Evolutionary conservation across 2,113 vertebrate species (phyloP), one percentile per base, ranked within the genome.

Genomic region (Panthera uncia): DNA sequence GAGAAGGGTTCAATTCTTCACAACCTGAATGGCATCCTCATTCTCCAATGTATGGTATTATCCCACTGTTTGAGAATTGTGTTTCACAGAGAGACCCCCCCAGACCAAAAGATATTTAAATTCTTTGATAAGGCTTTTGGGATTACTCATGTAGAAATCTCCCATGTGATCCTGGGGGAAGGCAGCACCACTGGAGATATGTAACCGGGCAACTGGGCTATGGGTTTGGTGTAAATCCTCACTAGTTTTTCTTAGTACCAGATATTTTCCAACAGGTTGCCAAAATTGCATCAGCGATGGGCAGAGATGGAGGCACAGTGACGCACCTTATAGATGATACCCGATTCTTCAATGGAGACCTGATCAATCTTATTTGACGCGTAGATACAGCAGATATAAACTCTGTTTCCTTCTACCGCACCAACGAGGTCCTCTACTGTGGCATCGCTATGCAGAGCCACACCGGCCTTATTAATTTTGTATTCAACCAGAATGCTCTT

Each of bases 331-430:
- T 99, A 99, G 98, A 99, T 99, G 89, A 99, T 99, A 98, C 99
- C 99, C 8, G 99, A 98, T 97, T 99, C 99, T 98, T 99, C 99
- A 36, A 99, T 99, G 76, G 99, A 99, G 98, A 99, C 99, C 98
- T 99, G 99, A 97, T 99, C 99, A 27, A 99, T 99, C 99, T 99
- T 99, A 98, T 99, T 99, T 87, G 99, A 97, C 94, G 99, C 99
- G 9, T 99, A 99, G 98, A 99, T 99, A 98, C 99, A 99, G 0
- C 99, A 99, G 98, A 99, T 99, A 98, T 99, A 99, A 92, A 99
- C 99, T 93, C 99, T 99, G 98, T 99, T 99, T 91, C 99, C 99
- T 98, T 99, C 99, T 93, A 99, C 99, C 7, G 99, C 99, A 0
- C 99, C 99, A 45, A 99, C 99, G 65, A 99, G 99, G 98, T 99